Percentiles rank a stretch among this genome's conserved stretches.
Conservation (phyloP, 2,888 invertebrate genomes). For the Leucophenga maculata region DNA sequence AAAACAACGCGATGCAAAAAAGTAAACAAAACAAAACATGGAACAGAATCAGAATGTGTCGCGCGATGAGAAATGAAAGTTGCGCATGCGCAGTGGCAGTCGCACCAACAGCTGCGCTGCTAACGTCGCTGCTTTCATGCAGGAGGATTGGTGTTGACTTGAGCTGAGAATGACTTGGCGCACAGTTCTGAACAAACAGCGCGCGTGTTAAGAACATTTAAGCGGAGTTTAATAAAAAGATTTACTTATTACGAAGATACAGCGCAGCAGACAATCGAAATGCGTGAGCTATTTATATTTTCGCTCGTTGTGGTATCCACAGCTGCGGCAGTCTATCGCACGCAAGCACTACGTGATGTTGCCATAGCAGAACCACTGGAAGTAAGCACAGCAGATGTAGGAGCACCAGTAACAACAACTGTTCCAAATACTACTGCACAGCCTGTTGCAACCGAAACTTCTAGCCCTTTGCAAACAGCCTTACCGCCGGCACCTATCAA, state of each 20-base stretch:
- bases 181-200: slow-evolving; percentile 60
- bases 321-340: slow-evolving; percentile 33
- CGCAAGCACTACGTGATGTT: slow-evolving; percentile 10
- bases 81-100: slow-evolving; percentile 52
- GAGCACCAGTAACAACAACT: slow-evolving; percentile 20
- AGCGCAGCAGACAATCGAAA: not conserved
- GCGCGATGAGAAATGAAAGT: slow-evolving; percentile 53
- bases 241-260: slow-evolving; percentile 26
- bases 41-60: slow-evolving; percentile 22
- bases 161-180: slow-evolving; percentile 35
- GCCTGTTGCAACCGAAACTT: not conserved
- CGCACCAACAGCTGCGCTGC: not conserved
- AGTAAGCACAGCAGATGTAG: slow-evolving; percentile 18
- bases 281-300: slow-evolving; percentile 9
- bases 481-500: slow-evolving; percentile 2
- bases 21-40: slow-evolving; percentile 25
- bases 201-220: slow-evolving; percentile 56
- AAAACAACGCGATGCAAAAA: slow-evolving; percentile 11
- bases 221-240: not conserved
- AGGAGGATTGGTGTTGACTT: slow-evolving; percentile 38
- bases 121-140: not conserved
- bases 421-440: not conserved
- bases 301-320: slow-evolving; percentile 14
- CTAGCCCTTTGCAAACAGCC: slow-evolving; percentile 21
- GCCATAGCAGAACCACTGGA: slow-evolving; percentile 17